Evolutionary conservation across 2,888 invertebrate genomes (phyloP).

Genomic region (Hofmannophila pseudospretella): DNA sequence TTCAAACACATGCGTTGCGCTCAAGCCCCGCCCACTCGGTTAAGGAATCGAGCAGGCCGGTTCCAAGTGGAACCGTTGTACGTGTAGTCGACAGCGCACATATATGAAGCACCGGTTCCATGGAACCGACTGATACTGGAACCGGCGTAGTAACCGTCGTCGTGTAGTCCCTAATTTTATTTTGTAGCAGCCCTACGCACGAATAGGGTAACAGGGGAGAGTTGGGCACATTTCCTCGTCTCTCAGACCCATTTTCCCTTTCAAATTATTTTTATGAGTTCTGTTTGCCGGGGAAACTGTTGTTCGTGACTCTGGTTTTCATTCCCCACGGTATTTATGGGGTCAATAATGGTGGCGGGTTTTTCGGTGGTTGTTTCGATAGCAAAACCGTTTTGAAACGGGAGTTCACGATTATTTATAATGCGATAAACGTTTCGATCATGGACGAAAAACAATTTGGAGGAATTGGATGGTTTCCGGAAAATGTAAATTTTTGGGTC

Average conservation of each 20-base stretch:
- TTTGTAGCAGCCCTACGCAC: slow-evolving; percentile 10
- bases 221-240: slow-evolving; percentile 12
- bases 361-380: neutral
- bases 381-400: neutral
- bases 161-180: neutral
- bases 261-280: slow-evolving; percentile 30
- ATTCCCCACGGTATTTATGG: neutral
- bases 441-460: no score
- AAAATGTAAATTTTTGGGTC: no score
- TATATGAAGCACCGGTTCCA: no score
- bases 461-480: no score
- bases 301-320: slow-evolving; percentile 14
- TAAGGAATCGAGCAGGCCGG: no score
- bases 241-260: slow-evolving; percentile 20
- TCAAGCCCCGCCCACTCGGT: no score
- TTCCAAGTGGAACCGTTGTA: no score
- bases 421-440: neutral
- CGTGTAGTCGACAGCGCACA: no score
- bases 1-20: no score
- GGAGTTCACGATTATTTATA: neutral
- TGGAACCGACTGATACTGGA: no score
- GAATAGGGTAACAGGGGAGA: slow-evolving; percentile 12
- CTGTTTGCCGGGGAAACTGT: slow-evolving; percentile 24
- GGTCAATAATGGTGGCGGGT: neutral
- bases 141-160: no score